Conservation (phyloP, 2,113 vertebrate species). For the Megaceryle maxima region DNA sequence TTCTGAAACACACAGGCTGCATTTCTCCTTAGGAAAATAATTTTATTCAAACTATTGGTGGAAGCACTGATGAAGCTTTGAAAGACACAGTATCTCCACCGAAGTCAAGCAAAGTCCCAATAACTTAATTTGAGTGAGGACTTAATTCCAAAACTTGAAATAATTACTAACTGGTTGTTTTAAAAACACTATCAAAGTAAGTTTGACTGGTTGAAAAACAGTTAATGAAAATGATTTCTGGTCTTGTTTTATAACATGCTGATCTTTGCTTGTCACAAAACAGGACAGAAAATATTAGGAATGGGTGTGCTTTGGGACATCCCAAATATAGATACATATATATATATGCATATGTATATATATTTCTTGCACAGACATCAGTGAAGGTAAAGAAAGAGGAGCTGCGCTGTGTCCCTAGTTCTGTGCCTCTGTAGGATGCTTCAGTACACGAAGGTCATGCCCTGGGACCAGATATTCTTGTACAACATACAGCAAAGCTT, state of each 20-base stretch:
- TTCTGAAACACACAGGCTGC: neutral
- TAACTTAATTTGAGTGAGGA: neutral
- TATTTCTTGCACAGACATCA: neutral
- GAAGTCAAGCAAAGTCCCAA: neutral
- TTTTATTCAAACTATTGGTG: neutral
- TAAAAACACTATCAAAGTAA: neutral
- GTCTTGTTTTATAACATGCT: neutral
- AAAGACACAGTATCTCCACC: neutral
- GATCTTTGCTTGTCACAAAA: neutral
- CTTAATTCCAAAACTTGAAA: neutral
- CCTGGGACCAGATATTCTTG: neutral
- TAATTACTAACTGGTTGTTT: neutral
- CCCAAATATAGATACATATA: neutral
- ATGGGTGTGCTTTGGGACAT: neutral
- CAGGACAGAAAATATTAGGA: neutral
- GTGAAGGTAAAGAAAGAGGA: neutral
- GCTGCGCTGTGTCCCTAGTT: neutral
- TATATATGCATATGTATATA: too few species aligned
- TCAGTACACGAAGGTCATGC: neutral
- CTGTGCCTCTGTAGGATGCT: neutral
- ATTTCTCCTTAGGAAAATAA: neutral
- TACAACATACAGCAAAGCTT: neutral
- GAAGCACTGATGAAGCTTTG: neutral
- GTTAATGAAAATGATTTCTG: neutral
- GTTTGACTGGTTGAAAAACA: neutral